Base-by-base conservation (phyloP, 1,140 invertebrate species). In the Microplitis demolitor region DNA sequence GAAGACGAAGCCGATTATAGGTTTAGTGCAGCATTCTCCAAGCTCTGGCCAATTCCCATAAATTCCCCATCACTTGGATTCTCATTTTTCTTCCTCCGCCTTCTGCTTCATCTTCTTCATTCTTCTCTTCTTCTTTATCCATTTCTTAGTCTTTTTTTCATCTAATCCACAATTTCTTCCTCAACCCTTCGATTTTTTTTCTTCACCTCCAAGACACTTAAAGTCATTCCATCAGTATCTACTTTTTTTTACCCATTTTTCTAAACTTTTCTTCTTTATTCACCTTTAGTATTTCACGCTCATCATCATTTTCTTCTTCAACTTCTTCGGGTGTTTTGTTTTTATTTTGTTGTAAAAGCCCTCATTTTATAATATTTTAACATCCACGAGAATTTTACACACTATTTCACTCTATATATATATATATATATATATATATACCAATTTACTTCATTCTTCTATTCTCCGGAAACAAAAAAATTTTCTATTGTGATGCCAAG, bases 1-100 rank as follows among this genome's bases (percentile, higher is more conserved):
- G 82, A 83, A 78, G 76, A 79, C 77, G 76, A 78, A 74, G 74
- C 67, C 77, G 77, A 85, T 85, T 85, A 75, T 75, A 84, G 76
- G 71, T 84, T 80, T 83, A 85, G 84, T 82, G 76, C 77, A 68
- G 74, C 74, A 81, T 80, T 80, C 74, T 80, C 76, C 74, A 76
- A 78, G 75, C 72, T 45, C 39, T 71, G 72, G 73, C 74, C 76
- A 78, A 84, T 81, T 80, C 81, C 76, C 79, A 74, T 79, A 76
- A 74, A 78, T 78, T 74, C 75, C 68, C 66, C 50, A 60, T 60
- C 14, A 39, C 51, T 71, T 64, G 62, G 66, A 72, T 72, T 72
- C 61, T 34, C 50, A 56, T 53, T 54, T 50, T 35, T 64, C 35
- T 35, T 67, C 14, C 60, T 73, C 51, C 39, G 39, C 39, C 35